Evolutionary conservation across 2,113 vertebrate genomes (phyloP), one percentile per base, ranked within the genome.

Genomic region (Oenanthe oenanthe): DNA sequence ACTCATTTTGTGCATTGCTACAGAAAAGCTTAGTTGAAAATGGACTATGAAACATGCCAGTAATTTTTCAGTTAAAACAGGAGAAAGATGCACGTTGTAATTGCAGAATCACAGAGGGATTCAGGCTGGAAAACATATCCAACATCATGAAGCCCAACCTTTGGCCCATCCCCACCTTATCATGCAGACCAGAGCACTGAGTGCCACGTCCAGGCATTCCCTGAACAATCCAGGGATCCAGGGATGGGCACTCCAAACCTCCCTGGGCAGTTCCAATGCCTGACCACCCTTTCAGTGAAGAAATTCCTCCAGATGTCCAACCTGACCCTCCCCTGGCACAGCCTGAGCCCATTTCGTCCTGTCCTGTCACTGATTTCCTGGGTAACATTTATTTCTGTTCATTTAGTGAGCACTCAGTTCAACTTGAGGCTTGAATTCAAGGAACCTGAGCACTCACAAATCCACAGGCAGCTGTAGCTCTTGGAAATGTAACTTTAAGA

Each of bases 11-110:
- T 43, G 38, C 45, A 18, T 32, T 80, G 36, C 10, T 45, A n/a
- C 31, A n/a, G 48, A 89, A 88, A 13, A 75, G 19, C 54, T 79
- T 68, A 32, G 38, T 7, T 95, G 50, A 87, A 93, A 92, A 67
- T 42, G 8, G 26, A 7, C n/a, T 86, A 22, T 56, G 73, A 94
- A 86, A 63, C 63, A 92, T 24, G 31, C 16, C 82, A 60, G 80
- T 58, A 67, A 71, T 65, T 82, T 87, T 43, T 76, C 61, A 63
- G 31, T 45, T 50, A 72, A 81, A 75, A 74, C 17, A 58, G 22
- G 45, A 84, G 17, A 50, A 76, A 83, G 88, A 85, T 25, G 4
- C 25, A 68, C 26, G 40, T 57, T 61, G 22, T 50, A 75, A 73
- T 82, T 82, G 50, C 56, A 56, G 34, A 70, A 50, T 50, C 26